These are phyloP conservation scores for Craterocephalus amniculus DNA, from an alignment of 2,797 vertebrate genomes.

Conservation along the genomic window DNA sequence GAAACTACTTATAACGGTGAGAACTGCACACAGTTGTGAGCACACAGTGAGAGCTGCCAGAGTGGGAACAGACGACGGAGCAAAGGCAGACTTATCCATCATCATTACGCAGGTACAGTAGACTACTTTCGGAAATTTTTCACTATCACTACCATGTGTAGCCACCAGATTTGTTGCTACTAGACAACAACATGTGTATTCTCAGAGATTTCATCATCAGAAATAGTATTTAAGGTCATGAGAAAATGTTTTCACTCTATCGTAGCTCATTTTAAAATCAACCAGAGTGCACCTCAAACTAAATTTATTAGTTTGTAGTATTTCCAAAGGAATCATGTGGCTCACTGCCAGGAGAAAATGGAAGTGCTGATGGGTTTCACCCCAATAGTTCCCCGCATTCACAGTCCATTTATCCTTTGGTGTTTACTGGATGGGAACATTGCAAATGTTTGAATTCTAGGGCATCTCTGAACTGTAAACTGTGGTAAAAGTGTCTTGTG, in stretches of 20 bases:
- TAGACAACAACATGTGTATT: neutral
- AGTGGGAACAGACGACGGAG: constrained; percentile 23
- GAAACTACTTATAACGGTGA: constrained; percentile 59
- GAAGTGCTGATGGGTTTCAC: constrained; percentile 28
- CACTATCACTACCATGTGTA: constrained; percentile 2
- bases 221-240: neutral
- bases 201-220: neutral
- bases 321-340: constrained; percentile 64
- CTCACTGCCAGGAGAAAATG: constrained; percentile 45
- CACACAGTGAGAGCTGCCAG: constrained; percentile 38
- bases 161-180: neutral
- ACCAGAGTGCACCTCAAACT: neutral
- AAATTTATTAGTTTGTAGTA: neutral
- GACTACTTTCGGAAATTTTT: constrained; percentile 23
- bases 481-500: constrained; percentile 6
- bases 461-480: constrained; percentile 20
- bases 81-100: constrained; percentile 21
- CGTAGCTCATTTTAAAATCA: neutral
- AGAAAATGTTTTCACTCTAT: neutral
- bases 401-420: constrained; percentile 59
- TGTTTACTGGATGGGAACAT: constrained; percentile 49
- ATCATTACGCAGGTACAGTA: constrained; percentile 63
- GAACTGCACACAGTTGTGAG: constrained; percentile 44
- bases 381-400: constrained; percentile 27
- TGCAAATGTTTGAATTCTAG: constrained; percentile 30